Base-by-base conservation (phyloP, 2,888 invertebrate genomes). In the Cheilosia scutellata region DNA sequence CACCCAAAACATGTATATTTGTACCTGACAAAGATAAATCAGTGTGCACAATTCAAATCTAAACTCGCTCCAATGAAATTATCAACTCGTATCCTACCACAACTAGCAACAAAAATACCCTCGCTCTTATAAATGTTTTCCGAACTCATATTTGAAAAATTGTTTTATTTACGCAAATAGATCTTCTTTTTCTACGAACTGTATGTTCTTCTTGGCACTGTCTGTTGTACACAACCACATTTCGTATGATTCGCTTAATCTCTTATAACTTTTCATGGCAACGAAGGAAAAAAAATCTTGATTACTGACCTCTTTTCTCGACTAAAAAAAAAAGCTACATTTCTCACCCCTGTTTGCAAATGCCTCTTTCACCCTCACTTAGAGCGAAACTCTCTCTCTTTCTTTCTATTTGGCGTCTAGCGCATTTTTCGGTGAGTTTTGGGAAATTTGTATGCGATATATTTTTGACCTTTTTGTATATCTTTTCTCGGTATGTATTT, bases 221-320 rank as follows among this genome's bases (percentile, higher is more conserved):
- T 63, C 83, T 84, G 80, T 13, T 60, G 33, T 65, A 71, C 65
- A 79, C 63, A 75, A 55, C 60, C 71, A 62, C 60, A 76, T 76
- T 84, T 84, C 58, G 65, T 80, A 76, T 75, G 75, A 84, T 84
- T 84, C 80, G 80, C 80, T 80, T 76, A 80, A 80, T 80, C 71
- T 84, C 75, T 84, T 84, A 80, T 80, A 84, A 84, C 80, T 75
- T 84, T 84, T 84, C 84, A 84, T 84, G 84, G 84, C 70, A 84
- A 80, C 84, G 53, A 74, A 78, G 0, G 11, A 37, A 37, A 37
- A 33, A 60, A 75, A 80, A 55, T 80, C 80, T 80, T 80, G 84
- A 84, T 84, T 84, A 80, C 84, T 84, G 84, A 84, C 84, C 84
- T 84, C 84, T 84, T 84, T 84, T 83, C 53, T 62, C 7, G 11